A percentile compares a stretch with the other conserved stretches of the same genome.
phyloP scores from a whole-genome alignment of 64 coral and sea anemone species.

The Astreopora myriophthalma region DNA sequence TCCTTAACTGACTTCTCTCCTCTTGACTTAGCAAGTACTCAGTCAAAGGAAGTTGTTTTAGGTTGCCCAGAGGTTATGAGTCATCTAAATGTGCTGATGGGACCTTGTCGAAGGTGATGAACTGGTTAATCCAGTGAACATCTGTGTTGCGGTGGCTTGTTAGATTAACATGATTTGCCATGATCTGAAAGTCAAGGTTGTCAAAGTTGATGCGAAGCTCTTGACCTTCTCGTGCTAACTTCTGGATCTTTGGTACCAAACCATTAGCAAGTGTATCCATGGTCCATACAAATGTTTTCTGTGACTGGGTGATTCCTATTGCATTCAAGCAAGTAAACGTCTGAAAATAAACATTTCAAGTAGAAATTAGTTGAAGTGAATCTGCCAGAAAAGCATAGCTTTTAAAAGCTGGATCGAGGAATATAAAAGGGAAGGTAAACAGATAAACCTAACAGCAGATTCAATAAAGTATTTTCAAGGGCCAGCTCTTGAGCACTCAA shows the following conservation, averaged over 20 bases:
- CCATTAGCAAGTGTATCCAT: constrained; percentile 50
- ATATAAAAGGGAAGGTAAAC: no score
- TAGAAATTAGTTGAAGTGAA: no score
- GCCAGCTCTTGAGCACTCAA: no score
- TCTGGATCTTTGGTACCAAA: background rate
- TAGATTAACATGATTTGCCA: constrained; percentile 44
- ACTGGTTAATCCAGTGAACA: constrained; percentile 23
- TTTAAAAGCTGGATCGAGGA: no score
- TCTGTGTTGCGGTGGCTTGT: constrained; percentile 60
- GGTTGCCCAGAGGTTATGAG: background rate
- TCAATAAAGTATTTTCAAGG: no score
- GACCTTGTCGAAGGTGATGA: constrained; percentile 25
- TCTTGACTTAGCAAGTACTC: constrained; percentile 18
- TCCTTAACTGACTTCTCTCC: constrained; percentile 10
- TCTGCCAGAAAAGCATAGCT: no score
- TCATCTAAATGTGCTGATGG: background rate
- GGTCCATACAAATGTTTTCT: background rate
- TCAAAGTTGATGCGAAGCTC: constrained; percentile 34
- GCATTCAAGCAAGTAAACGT: constrained; percentile 9
- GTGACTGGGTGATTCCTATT: constrained; percentile 26
- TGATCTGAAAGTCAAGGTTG: constrained; percentile 47
- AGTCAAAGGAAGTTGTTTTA: background rate
- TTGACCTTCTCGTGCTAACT: background rate
- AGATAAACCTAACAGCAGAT: no score
- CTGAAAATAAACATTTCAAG: background rate